Evolutionary conservation across 2,888 invertebrate genomes (phyloP), one percentile per base, ranked within the genome.

Genomic region (Dendrolimus pini): DNA sequence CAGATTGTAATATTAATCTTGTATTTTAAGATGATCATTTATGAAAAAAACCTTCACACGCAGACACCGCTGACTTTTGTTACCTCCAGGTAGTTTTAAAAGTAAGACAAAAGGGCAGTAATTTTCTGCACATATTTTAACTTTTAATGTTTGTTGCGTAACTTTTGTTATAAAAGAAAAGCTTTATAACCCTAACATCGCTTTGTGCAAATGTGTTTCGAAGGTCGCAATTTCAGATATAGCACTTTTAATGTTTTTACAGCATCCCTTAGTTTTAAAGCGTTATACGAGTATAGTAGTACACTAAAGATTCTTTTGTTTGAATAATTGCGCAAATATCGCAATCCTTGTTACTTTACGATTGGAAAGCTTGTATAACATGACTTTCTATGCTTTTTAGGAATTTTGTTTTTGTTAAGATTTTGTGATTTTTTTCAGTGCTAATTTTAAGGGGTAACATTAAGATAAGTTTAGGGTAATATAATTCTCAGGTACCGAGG

Each of bases 351-450:
- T 67, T 59, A 30, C 68, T 75, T 77, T 76, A 70, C 62, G 64
- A 72, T 75, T 79, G 77, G 82, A 86, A 85, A 84, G 83, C 66
- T 57, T n/a, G 64, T 61, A 67, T 71, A 69, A 69, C 64, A 59
- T 60, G 59, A 67, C 69, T 72, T 71, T 72, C 66, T 68, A 62
- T 18, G 14, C 55, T 63, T 69, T 68, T 65, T 63, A 41, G 41
- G 66, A 72, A 69, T 30, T 54, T 18, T 61, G 59, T 18, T 60
- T 62, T 64, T 60, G 56, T 30, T 30, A 30, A 30, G 30, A 30
- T 30, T 30, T 3, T 30, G 30, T 6, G 30, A 30, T 30, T 30
- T 30, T 30, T 30, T 30, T 6, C 3, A 30, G 30, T 3, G 30
- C 30, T 30, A 30, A 30, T 30, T 30, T 6, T 30, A 30, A 30